Evolutionary conservation across 2,888 invertebrate species (phyloP).

Genomic region (Dexiosoma caninum): DNA sequence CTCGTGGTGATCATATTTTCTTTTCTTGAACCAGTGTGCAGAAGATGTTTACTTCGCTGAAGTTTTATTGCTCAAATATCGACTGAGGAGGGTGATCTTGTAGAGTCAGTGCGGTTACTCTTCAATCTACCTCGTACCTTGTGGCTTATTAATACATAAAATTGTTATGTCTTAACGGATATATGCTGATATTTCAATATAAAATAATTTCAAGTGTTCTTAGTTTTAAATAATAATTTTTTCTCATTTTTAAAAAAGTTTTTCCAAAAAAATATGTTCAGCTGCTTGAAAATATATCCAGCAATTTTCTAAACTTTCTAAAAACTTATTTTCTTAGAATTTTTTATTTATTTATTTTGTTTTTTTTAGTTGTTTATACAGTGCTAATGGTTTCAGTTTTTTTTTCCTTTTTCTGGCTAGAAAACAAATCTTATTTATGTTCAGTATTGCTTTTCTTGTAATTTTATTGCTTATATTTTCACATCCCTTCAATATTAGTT

Average conservation of each 20-base stretch:
- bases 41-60: too few relatives aligned
- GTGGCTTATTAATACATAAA: too few relatives aligned
- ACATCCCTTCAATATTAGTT: constrained; percentile 19
- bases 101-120: too few relatives aligned
- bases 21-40: too few relatives aligned
- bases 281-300: neutral
- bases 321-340: neutral
- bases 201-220: too few relatives aligned
- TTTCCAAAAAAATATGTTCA: neutral
- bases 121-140: too few relatives aligned
- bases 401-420: constrained; percentile 1
- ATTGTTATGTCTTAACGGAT: too few relatives aligned
- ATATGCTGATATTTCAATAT: too few relatives aligned
- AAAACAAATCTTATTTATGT: constrained; percentile 38
- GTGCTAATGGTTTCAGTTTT: neutral
- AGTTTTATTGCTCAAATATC: too few relatives aligned
- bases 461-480: constrained; percentile 26
- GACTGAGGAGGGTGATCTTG: too few relatives aligned
- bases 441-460: neutral
- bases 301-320: neutral
- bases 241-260: neutral
- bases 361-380: neutral
- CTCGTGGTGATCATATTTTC: too few relatives aligned
- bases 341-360: neutral
- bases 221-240: too few relatives aligned